These are phyloP conservation scores for Amphipyra tragopoginis DNA, from an alignment of 2,888 invertebrate genomes.

Conservation along the genomic window DNA sequence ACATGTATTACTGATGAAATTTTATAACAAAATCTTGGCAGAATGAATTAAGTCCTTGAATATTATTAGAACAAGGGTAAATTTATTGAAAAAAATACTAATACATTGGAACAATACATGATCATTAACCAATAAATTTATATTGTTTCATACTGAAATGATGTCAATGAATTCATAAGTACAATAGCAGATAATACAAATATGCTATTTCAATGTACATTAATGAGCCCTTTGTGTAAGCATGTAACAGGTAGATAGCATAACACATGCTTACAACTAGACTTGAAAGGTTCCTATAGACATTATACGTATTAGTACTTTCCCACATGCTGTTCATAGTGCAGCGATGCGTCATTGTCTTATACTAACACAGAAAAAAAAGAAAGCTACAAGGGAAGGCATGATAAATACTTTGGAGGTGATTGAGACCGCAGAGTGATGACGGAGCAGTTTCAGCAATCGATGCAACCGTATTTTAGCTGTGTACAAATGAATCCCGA, in stretches of 20 bases:
- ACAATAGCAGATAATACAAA: conserved; percentile 35
- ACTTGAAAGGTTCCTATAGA: conserved; percentile 30
- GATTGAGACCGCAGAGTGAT: conserved; percentile 20
- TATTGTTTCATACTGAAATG: conserved; percentile 14
- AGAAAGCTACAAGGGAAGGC: conserved; percentile 66
- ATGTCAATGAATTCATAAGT: conserved; percentile 44
- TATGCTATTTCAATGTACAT: conserved; percentile 24
- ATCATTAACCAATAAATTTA: conserved; percentile 7
- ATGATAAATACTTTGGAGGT: conserved; percentile 43
- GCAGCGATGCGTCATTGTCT: conserved; percentile 80
- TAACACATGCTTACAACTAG: conserved; percentile 45
- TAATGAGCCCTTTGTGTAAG: conserved; percentile 42
- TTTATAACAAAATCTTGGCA: conserved; percentile 15
- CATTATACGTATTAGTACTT: conserved; percentile 41
- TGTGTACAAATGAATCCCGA: conserved; percentile 22
- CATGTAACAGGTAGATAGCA: conserved; percentile 47
- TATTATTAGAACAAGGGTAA: conserved; percentile 28
- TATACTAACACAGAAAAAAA: conserved; percentile 69
- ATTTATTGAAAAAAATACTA: background rate
- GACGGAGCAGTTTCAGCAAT: conserved; percentile 31
- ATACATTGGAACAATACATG: conserved; percentile 10
- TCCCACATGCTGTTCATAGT: conserved; percentile 60
- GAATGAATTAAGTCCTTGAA: conserved; percentile 31
- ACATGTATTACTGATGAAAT: conserved; percentile 2
- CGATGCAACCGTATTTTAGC: conserved; percentile 13